These are phyloP conservation scores for Clytia hemisphaerica DNA, from an alignment of 30 jellyfish, hydroid and myxozoan genomes.

Conservation along the genomic window DNA sequence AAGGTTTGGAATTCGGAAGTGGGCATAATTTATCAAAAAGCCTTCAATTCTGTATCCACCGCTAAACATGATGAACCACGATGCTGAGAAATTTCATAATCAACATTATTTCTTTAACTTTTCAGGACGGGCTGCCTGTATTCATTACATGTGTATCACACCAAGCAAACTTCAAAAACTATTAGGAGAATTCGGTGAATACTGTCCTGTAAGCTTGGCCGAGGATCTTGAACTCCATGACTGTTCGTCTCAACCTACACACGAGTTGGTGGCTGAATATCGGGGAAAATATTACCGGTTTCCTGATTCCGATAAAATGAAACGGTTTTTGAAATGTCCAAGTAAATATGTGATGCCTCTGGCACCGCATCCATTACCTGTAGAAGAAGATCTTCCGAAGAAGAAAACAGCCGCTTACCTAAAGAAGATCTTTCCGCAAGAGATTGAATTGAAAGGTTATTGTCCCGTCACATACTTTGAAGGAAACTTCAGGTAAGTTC, in stretches of 20 bases:
- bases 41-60: too few relatives aligned
- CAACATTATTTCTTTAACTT: background rate
- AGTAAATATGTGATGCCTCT: conserved; percentile 76
- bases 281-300: conserved; percentile 81
- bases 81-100: too few relatives aligned
- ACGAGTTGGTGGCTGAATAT: conserved; percentile 72
- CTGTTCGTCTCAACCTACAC: conserved; percentile 45
- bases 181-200: conserved; percentile 68
- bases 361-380: conserved; percentile 56
- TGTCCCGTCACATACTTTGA: conserved; percentile 94
- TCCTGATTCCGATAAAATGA: conserved; percentile 49
- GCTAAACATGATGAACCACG: too few relatives aligned
- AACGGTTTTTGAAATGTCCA: conserved; percentile 57
- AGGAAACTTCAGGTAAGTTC: conserved; percentile 69
- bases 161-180: conserved; percentile 62
- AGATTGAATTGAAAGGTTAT: conserved; percentile 70
- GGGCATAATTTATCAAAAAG: too few relatives aligned
- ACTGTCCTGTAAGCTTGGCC: conserved; percentile 90
- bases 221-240: conserved; percentile 68
- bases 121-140: conserved; percentile 74
- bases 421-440: conserved; percentile 61
- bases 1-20: too few relatives aligned
- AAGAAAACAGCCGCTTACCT: conserved; percentile 45
- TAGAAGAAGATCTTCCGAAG: conserved; percentile 53
- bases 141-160: conserved; percentile 72